phyloP scores from a whole-genome alignment of 2,113 vertebrate species.

The Micronisus gabar region DNA sequence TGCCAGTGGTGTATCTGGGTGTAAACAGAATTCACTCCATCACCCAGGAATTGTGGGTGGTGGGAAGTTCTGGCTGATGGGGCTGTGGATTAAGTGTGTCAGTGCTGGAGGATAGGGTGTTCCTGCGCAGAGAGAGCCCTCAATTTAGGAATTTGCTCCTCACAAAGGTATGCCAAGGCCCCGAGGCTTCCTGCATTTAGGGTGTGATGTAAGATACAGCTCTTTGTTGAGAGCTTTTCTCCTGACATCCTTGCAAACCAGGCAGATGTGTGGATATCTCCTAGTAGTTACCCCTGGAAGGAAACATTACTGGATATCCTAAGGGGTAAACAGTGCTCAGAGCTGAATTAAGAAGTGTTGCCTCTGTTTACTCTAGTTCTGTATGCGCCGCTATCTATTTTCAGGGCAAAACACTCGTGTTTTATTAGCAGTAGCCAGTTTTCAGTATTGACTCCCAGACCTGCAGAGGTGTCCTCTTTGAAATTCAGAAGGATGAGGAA shows the following conservation, averaged over 20 bases:
- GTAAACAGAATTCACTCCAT: background rate
- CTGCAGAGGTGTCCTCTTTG: background rate
- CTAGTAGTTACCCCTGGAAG: slow-evolving; percentile 20
- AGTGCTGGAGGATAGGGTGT: slow-evolving; percentile 37
- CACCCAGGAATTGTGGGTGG: background rate
- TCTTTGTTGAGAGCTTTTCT: slow-evolving; percentile 33
- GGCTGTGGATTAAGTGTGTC: background rate
- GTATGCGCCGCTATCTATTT: accelerated
- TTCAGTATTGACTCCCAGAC: background rate
- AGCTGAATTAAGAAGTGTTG: background rate
- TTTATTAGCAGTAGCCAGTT: background rate
- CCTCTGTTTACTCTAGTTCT: background rate
- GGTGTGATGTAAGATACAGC: slow-evolving; percentile 22
- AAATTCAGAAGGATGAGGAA: background rate
- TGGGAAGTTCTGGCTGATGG: slow-evolving; percentile 13
- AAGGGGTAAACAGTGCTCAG: slow-evolving; percentile 7
- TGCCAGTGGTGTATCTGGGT: background rate
- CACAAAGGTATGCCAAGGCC: slow-evolving; percentile 33
- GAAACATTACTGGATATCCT: slow-evolving; percentile 30
- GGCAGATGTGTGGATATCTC: slow-evolving; percentile 33
- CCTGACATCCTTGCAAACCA: slow-evolving; percentile 20
- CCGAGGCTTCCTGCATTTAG: background rate
- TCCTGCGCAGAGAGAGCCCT: background rate
- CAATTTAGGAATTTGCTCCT: slow-evolving; percentile 7
- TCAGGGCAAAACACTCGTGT: background rate